Conservation (phyloP, 2,888 invertebrate genomes). For the Dicycla oo region DNA sequence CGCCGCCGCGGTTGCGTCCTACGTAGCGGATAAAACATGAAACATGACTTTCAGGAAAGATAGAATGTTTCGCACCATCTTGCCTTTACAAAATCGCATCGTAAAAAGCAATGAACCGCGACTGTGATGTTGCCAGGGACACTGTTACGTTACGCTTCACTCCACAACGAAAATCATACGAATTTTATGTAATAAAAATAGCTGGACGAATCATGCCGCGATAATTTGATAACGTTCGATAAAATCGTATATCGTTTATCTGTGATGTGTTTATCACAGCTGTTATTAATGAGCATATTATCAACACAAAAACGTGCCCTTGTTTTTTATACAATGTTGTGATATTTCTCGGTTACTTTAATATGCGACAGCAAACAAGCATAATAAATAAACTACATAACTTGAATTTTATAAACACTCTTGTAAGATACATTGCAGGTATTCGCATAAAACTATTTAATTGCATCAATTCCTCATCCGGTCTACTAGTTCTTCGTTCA, state of each 20-base stretch:
- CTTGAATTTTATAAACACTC: constrained; percentile 11
- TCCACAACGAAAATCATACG: constrained; percentile 43
- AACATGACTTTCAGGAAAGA: constrained; percentile 46
- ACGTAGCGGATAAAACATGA: constrained; percentile 54
- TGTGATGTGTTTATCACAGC: constrained; percentile 12
- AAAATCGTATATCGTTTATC: constrained; percentile 29
- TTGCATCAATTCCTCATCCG: background rate
- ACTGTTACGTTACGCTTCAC: constrained; percentile 47
- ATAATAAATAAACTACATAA: constrained; percentile 21
- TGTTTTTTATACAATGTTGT: constrained; percentile 17
- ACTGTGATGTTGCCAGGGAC: constrained; percentile 20
- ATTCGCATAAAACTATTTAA: background rate
- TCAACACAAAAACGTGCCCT: background rate
- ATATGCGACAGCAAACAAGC: constrained; percentile 19
- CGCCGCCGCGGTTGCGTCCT: constrained; percentile 38
- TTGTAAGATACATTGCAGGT: background rate
- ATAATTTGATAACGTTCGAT: constrained; percentile 18
- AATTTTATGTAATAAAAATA: constrained; percentile 27
- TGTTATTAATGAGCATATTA: constrained; percentile 36
- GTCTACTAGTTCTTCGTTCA: constrained; percentile 8
- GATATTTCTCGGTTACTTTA: constrained; percentile 15
- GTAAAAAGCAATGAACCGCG: constrained; percentile 62
- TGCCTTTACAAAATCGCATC: constrained; percentile 41
- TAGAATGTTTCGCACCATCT: constrained; percentile 31
- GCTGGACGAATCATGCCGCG: background rate